Conservation (phyloP, 1,140 invertebrate genomes). For the Pseudachorutes palmiensis region DNA sequence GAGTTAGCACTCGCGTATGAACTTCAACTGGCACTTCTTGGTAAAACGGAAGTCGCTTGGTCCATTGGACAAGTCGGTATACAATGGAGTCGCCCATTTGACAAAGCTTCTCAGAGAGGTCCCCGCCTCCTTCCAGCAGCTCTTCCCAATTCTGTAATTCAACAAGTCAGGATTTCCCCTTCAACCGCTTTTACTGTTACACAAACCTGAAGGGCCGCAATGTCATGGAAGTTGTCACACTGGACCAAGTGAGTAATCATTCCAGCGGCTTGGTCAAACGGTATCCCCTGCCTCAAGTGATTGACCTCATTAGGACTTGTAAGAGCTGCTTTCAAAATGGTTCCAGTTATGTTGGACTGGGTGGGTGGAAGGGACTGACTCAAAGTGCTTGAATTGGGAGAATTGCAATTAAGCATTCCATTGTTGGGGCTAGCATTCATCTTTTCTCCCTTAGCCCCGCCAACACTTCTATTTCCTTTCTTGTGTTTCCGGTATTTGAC, state of each 20-base stretch:
- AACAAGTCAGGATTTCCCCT: not conserved
- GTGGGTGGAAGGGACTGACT: conserved; percentile 42
- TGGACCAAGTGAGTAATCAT: conserved; percentile 86
- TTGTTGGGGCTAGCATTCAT: conserved; percentile 20
- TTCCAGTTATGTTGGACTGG: conserved; percentile 49
- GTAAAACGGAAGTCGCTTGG: conserved; percentile 93
- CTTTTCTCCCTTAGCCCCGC: conserved; percentile 22
- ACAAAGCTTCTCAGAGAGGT: conserved; percentile 83
- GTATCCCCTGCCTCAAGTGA: conserved; percentile 71
- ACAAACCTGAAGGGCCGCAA: conserved; percentile 66
- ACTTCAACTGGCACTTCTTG: conserved; percentile 56
- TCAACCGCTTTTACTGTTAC: conserved; percentile 17
- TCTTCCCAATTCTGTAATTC: conserved; percentile 68
- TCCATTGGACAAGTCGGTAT: conserved; percentile 96
- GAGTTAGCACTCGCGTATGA: conserved; percentile 86
- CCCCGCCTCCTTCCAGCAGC: conserved; percentile 78
- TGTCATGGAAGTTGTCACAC: conserved; percentile 91
- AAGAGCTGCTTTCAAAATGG: conserved; percentile 84
- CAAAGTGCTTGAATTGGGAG: too few species aligned
- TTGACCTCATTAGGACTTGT: conserved; percentile 80
- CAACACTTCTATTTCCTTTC: conserved; percentile 48
- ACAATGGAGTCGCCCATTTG: conserved; percentile 93
- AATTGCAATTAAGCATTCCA: conserved; percentile 5
- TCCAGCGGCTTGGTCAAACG: conserved; percentile 66
- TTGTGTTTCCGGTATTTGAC: conserved; percentile 98